phyloP scores from a whole-genome alignment of 2,113 vertebrate genomes.

The Azemiops feae region DNA sequence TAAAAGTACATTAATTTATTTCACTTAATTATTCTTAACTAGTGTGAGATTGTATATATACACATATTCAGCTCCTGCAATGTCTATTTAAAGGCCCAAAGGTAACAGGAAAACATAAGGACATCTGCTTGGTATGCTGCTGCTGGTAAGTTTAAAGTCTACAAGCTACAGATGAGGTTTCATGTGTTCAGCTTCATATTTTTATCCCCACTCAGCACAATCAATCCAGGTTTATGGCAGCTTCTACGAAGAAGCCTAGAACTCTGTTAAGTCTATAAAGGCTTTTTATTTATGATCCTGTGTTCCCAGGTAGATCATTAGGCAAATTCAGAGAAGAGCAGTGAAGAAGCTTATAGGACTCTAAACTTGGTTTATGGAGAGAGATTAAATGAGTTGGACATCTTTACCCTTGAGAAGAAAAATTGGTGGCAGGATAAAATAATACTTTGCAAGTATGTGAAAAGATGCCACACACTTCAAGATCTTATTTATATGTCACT shows the following conservation, averaged over 20 bases:
- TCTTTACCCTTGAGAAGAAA: neutral
- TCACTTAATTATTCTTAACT: neutral
- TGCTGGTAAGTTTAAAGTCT: neutral
- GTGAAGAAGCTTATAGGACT: neutral
- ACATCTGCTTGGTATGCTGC: too few relatives aligned
- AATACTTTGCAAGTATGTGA: neutral
- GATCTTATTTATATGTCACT: neutral
- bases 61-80: neutral
- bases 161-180: neutral
- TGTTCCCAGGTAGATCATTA: neutral
- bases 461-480: neutral
- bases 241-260: neutral
- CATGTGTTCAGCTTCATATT: neutral
- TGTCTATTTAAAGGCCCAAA: neutral
- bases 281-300: neutral
- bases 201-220: neutral
- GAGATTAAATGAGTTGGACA: neutral
- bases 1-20: neutral
- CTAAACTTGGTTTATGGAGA: neutral
- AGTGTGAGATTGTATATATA: neutral
- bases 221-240: neutral
- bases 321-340: neutral
- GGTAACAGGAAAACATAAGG: neutral
- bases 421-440: neutral
- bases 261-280: neutral